These are phyloP conservation scores for Natator depressus DNA, from an alignment of 2,113 vertebrate genomes.

Conservation along the genomic window DNA sequence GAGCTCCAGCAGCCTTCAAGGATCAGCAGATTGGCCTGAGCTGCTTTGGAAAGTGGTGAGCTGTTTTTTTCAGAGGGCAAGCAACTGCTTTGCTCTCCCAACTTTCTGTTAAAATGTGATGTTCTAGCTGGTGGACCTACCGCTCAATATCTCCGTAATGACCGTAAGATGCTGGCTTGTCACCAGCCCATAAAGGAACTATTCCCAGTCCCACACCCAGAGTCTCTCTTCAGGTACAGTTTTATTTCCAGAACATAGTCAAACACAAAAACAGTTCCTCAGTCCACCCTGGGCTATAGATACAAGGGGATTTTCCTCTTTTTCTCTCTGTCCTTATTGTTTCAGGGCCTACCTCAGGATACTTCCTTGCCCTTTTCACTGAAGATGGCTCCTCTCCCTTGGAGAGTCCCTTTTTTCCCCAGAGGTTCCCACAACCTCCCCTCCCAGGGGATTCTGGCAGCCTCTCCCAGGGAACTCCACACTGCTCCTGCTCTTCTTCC, in stretches of 20 bases:
- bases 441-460: background rate
- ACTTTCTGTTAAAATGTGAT: background rate
- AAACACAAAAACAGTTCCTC: background rate
- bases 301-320: background rate
- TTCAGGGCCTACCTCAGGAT: background rate
- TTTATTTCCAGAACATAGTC: background rate
- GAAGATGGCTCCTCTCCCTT: background rate
- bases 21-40: background rate
- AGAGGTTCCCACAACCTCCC: background rate
- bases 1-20: background rate
- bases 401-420: background rate
- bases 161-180: background rate
- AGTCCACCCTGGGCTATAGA: background rate
- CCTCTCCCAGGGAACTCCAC: rapidly evolving
- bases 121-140: background rate
- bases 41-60: background rate
- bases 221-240: background rate
- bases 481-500: background rate
- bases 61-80: background rate
- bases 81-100: background rate
- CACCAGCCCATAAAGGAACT: background rate
- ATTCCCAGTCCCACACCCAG: background rate
- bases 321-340: background rate
- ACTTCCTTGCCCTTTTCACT: background rate
- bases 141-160: background rate